A percentile compares a stretch with the other conserved stretches of the same genome.
Evolutionary conservation across 2,113 vertebrate genomes (phyloP).

Genomic region (Calyptomena viridis): DNA sequence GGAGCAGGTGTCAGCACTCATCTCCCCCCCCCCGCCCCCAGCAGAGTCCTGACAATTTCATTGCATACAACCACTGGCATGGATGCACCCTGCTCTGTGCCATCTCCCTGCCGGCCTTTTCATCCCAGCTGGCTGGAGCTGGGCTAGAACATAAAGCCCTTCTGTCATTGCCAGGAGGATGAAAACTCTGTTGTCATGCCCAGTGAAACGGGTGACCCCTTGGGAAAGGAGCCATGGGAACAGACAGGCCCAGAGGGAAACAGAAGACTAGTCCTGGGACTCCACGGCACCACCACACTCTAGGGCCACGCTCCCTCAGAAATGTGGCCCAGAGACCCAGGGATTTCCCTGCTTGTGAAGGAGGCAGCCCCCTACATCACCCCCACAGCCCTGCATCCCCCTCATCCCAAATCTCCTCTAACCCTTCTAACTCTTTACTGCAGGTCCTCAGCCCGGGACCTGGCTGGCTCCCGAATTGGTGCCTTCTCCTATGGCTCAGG

Average conservation of each 20-base stretch:
- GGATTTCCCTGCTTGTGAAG: not conserved
- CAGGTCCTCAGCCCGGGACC: conserved; percentile 66
- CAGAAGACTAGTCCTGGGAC: not conserved
- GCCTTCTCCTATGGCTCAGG: conserved; percentile 80
- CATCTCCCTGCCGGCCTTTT: not conserved
- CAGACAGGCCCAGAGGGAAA: not conserved
- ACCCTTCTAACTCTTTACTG: fast-evolving
- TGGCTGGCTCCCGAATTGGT: conserved; percentile 72
- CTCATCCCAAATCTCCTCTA: not conserved
- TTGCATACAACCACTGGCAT: fast-evolving
- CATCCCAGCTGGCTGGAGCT: not conserved
- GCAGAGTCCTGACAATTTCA: not conserved
- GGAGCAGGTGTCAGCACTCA: not conserved
- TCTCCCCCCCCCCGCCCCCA: not conserved
- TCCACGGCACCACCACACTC: not conserved
- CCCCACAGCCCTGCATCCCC: not conserved
- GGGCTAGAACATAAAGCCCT: not conserved
- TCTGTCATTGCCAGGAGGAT: not conserved
- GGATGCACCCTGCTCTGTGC: not conserved
- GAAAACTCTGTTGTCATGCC: not conserved
- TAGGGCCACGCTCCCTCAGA: not conserved
- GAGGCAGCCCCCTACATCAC: fast-evolving
- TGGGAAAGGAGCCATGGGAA: not conserved
- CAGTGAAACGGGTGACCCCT: not conserved
- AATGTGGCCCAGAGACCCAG: fast-evolving